A percentile compares a stretch with the other conserved stretches of the same genome.
Evolutionary conservation across 2,888 invertebrate species (phyloP).

Genomic region (Ochlodes sylvanus): DNA sequence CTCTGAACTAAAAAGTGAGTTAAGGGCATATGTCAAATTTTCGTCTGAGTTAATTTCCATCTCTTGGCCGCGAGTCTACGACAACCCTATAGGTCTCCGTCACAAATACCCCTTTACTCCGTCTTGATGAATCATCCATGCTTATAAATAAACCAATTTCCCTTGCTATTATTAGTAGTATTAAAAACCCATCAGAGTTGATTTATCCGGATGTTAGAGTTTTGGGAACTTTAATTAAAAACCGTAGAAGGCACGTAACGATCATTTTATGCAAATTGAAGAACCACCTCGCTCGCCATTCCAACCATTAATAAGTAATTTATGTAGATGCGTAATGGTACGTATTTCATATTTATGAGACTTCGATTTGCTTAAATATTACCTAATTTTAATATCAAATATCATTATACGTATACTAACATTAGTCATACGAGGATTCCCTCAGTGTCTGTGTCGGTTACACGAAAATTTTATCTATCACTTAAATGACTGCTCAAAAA

Average conservation of each 20-base stretch:
- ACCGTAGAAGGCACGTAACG: conserved; percentile 54
- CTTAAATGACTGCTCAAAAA: no score
- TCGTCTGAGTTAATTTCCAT: no score
- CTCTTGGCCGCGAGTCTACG: background rate
- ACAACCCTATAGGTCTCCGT: background rate
- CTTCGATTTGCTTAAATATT: conserved; percentile 17
- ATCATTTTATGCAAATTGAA: conserved; percentile 60
- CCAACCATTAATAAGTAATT: conserved; percentile 52
- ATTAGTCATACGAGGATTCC: no score
- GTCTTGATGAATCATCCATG: background rate
- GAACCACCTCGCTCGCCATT: conserved; percentile 48
- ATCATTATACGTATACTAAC: no score
- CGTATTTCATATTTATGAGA: conserved; percentile 5
- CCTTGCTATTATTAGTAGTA: conserved; percentile 32
- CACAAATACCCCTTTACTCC: background rate
- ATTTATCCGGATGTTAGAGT: conserved; percentile 51
- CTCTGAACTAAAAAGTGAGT: no score
- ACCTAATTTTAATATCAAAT: conserved; percentile 3
- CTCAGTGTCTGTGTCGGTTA: no score
- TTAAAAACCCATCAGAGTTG: conserved; percentile 57
- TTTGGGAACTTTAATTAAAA: conserved; percentile 59
- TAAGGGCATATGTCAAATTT: no score
- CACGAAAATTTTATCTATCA: no score
- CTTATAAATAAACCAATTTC: conserved; percentile 9
- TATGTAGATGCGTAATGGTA: conserved; percentile 33